Conservation (phyloP, 2,113 vertebrate species). For the Crotalus helleri region DNA sequence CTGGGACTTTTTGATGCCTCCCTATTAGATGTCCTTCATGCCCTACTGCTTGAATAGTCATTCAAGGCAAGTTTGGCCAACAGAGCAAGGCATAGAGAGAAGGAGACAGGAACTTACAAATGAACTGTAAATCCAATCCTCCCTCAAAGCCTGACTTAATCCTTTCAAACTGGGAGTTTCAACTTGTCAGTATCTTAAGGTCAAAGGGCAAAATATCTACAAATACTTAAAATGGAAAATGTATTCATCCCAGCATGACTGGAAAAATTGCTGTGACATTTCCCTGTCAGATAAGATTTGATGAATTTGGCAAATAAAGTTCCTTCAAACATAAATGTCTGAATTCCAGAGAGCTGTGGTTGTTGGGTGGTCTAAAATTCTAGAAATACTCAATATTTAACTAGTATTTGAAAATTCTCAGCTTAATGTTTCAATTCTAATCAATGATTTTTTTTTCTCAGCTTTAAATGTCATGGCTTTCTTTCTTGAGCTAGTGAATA, state of each 20-base stretch:
- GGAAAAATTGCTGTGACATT: conserved; percentile 5
- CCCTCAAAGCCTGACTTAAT: conserved; percentile 18
- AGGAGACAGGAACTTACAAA: conserved; percentile 20
- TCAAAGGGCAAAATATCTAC: neutral
- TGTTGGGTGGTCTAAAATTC: neutral
- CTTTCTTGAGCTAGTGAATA: neutral
- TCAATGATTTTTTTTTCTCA: neutral
- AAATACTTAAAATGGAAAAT: conserved; percentile 17
- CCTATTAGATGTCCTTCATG: conserved; percentile 1
- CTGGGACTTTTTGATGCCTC: neutral
- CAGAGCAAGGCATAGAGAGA: neutral
- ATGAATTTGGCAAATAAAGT: neutral
- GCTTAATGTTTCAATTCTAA: neutral
- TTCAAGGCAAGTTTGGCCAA: neutral
- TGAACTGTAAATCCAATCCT: conserved; percentile 3
- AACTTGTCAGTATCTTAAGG: neutral
- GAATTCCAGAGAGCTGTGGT: neutral
- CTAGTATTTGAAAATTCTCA: neutral
- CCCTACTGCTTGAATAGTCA: neutral
- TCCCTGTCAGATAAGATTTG: neutral
- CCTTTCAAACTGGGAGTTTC: neutral
- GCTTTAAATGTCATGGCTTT: neutral
- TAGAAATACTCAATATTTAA: neutral
- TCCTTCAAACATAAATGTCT: neutral
- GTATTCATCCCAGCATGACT: neutral